Evolutionary conservation across 2,113 vertebrate genomes (phyloP), one percentile per base, ranked within the genome.

Genomic region (Nesospiza acunhae): DNA sequence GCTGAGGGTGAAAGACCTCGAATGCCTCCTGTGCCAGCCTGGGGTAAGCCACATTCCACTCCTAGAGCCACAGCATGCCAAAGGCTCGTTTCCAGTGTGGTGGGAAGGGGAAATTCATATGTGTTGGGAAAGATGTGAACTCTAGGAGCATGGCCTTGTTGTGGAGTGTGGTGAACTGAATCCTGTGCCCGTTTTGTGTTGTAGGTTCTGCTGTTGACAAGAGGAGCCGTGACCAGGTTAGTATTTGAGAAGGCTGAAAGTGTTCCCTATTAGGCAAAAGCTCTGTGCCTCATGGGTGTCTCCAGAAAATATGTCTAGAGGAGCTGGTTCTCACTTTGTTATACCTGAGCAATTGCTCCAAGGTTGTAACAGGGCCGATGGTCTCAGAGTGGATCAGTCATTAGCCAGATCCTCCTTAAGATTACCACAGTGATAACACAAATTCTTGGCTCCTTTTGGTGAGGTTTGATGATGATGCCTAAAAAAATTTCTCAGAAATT

Each of bases 21-120:
- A 26, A 20, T 1, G 0, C 59, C 41, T 68, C 33, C 59, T 2
- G 5, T 3, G 2, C 20, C 42, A 13, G 13, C 42, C 67, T 2
- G 0, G 18, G 93, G 97, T 97, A 74, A 95, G 93, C 22, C 12
- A 2, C 3, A 21, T 58, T 42, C 28, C 28, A 5, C 5, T 72
- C 13, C 44, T 23, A 16, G 47, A 67, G 56, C 20, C 14, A 11
- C 1, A 5, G 17, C 5, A 3, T 24, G 21, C 41, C 26, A 33
- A 23, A 55, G 0, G 2, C 27, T 78, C 0, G 0, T 55, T 63
- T 30, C 27, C 5, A 44, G 15, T 0, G 0, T 46, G 28, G 37
- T 22, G 37, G 42, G 56, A 84, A 66, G 49, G 33, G 42, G 27
- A 28, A 55, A 30, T 60, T 67, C 0, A 0, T 22, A 4, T 2